These are phyloP conservation scores for Tauraco erythrolophus DNA, from an alignment of 2,113 vertebrate genomes.

Conservation along the genomic window DNA sequence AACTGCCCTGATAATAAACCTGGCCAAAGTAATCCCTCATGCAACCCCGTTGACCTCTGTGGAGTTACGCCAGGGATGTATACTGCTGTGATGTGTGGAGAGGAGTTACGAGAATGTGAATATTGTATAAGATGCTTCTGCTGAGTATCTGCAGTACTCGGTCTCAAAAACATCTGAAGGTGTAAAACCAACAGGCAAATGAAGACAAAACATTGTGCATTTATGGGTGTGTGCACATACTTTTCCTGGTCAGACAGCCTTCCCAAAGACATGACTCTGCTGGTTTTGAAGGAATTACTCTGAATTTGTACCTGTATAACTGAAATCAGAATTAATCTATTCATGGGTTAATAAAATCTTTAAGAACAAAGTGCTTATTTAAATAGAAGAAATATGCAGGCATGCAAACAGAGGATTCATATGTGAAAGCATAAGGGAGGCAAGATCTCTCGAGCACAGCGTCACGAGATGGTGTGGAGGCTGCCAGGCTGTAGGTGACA, in stretches of 20 bases:
- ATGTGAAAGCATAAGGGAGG: neutral
- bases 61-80: neutral
- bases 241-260: neutral
- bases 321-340: neutral
- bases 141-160: neutral
- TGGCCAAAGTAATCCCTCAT: neutral
- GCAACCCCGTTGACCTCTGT: neutral
- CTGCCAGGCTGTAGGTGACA: neutral
- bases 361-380: slow-evolving; percentile 59
- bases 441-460: neutral
- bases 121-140: neutral
- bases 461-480: neutral
- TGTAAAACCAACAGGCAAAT: neutral
- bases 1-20: neutral
- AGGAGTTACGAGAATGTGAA: neutral
- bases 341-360: slow-evolving; percentile 25
- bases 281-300: neutral
- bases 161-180: neutral
- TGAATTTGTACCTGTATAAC: neutral
- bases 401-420: neutral
- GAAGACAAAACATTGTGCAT: neutral
- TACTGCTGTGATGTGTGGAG: neutral
- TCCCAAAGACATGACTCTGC: neutral
- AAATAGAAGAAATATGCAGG: slow-evolving; percentile 1
- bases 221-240: accelerated